A percentile compares a stretch with the other conserved stretches of the same genome.
These are phyloP conservation scores for Tauraco erythrolophus DNA, from an alignment of 2,113 vertebrate genomes.

Conservation along the genomic window DNA sequence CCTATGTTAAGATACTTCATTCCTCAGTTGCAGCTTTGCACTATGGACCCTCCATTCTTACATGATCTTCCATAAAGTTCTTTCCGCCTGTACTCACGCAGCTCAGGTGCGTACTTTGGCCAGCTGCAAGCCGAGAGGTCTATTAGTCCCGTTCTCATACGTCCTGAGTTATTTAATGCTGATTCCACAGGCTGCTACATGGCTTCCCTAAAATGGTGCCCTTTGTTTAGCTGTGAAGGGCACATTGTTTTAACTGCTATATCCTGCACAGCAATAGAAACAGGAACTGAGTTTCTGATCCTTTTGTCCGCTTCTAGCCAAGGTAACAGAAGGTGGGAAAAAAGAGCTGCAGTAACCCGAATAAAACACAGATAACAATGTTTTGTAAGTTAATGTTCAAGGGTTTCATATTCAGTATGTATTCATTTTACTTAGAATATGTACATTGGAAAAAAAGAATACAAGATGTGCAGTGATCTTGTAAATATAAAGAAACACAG, in stretches of 20 bases:
- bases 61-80: neutral
- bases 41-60: neutral
- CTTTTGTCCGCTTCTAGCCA: neutral
- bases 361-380: neutral
- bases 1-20: fast-evolving
- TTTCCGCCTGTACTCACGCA: neutral
- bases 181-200: neutral
- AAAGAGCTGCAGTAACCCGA: neutral
- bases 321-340: neutral
- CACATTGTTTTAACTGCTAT: neutral
- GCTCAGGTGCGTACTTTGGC: neutral
- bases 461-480: neutral
- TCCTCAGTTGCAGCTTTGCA: neutral
- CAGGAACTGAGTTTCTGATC: neutral
- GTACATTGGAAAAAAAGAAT: neutral
- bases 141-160: neutral
- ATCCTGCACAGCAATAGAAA: neutral
- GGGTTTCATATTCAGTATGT: neutral
- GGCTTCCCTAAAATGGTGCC: neutral
- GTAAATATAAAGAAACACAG: neutral
- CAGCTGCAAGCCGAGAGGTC: neutral
- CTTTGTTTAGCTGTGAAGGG: neutral
- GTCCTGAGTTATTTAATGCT: neutral
- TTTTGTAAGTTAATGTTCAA: neutral
- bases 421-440: neutral